Base-by-base conservation (phyloP, 2,888 invertebrate genomes). In the Hydraecia micacea region DNA sequence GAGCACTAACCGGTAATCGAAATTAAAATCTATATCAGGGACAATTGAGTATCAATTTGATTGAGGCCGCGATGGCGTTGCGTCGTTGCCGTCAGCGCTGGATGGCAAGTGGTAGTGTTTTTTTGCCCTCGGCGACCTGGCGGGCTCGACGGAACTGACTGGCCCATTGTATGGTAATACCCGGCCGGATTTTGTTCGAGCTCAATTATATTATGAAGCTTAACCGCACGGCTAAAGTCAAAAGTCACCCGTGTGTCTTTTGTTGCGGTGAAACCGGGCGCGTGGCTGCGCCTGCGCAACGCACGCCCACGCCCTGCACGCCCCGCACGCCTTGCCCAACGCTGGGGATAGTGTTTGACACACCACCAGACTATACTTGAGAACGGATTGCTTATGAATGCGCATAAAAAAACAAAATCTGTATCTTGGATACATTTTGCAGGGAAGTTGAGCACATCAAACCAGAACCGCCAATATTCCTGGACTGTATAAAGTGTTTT, bases 181-280 rank as follows among this genome's bases (percentile, higher is more conserved):
- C 91, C 92, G 95, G 92, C 95, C 96, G 97, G 96, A 96, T 96
- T 97, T 96, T 93, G 96, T 96, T 96, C 94, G 95, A 92, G 95
- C 96, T 94, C 96, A 97, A 97, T 96, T 97, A 97, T 95, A 96
- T 96, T 96, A 96, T 96, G 96, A 96, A 96, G 96, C 96, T 95
- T 94, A 95, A 94, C 93, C 95, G 94, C 93, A 95, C 93, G 92
- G 94, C 94, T 93, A 95, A 96, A 96, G 96, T 96, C 96, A 97
- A 96, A 96, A 96, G 96, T 96, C 96, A 96, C 94, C 94, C 93
- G 93, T 91, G 93, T 92, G 94, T 94, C 94, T 93, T 91, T 89
- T 94, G 94, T 94, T 91, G 92, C 89, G 90, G 91, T 90, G 91
- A 88, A 89, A 88, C 81, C 78, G 88, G 87, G 89, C 91, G 91